Evolutionary conservation across 2,888 invertebrate genomes (phyloP).

Genomic region (Phlogophora meticulosa): DNA sequence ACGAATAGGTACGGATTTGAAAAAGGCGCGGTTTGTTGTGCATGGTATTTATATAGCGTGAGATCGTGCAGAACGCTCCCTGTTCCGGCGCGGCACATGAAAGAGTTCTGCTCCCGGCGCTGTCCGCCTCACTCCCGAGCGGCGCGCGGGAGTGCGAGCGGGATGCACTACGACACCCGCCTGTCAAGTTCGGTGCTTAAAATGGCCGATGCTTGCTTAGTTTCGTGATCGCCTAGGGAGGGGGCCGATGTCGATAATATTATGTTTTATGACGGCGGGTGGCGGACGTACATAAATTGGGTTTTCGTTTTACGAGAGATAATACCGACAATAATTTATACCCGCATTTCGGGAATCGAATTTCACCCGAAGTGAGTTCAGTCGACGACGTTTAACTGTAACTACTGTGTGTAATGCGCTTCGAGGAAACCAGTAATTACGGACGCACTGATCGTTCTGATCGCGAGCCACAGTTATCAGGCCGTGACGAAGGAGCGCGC

Average conservation of each 20-base stretch:
- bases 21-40: conserved; percentile 24
- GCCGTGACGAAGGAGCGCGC: conserved; percentile 80
- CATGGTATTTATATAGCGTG: conserved; percentile 73
- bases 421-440: conserved; percentile 79
- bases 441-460: conserved; percentile 57
- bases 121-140: conserved; percentile 70
- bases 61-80: conserved; percentile 82
- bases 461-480: conserved; percentile 80
- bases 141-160: conserved; percentile 8
- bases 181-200: conserved; percentile 86
- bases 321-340: conserved; percentile 86
- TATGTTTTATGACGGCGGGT: conserved; percentile 88
- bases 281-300: conserved; percentile 85
- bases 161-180: conserved; percentile 72
- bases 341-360: conserved; percentile 82
- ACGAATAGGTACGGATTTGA: conserved; percentile 11
- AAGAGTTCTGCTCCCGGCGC: conserved; percentile 80
- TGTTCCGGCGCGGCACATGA: conserved; percentile 81
- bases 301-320: conserved; percentile 89
- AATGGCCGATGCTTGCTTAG: conserved; percentile 89
- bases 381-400: conserved; percentile 68
- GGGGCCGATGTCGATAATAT: conserved; percentile 89
- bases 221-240: conserved; percentile 90
- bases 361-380: conserved; percentile 72
- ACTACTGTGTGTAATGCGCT: conserved; percentile 65